Conservation (phyloP, 2,888 invertebrate genomes). For the Augiades crinisus region DNA sequence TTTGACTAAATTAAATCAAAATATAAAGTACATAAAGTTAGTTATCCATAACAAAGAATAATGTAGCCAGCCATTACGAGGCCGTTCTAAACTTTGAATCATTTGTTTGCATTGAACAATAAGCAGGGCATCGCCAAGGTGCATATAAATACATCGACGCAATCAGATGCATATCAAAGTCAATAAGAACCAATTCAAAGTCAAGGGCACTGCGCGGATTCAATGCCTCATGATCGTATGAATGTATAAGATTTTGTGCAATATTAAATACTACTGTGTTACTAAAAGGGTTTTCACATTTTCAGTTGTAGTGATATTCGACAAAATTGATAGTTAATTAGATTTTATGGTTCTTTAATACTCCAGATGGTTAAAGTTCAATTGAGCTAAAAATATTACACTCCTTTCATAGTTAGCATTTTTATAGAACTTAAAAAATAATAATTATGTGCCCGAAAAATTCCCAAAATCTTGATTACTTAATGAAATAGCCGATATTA, state of each 20-base stretch:
- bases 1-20: not conserved
- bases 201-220: conserved; percentile 26
- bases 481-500: no score
- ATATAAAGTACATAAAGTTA: not conserved
- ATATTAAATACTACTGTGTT: not conserved
- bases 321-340: not conserved
- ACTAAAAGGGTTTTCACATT: no score
- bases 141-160: conserved; percentile 21
- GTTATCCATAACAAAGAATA: not conserved
- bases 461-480: no score
- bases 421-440: no score
- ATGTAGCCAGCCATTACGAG: not conserved
- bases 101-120: conserved; percentile 21
- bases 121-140: conserved; percentile 1
- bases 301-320: no score
- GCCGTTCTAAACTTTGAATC: conserved; percentile 5
- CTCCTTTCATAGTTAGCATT: no score
- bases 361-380: no score
- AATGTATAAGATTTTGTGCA: not conserved
- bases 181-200: conserved; percentile 26
- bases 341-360: no score
- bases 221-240: conserved; percentile 16
- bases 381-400: no score
- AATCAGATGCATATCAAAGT: conserved; percentile 22
- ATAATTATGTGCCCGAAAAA: no score